These are phyloP conservation scores for Gymnogyps californianus DNA, from an alignment of 2,113 vertebrate genomes.

Conservation along the genomic window DNA sequence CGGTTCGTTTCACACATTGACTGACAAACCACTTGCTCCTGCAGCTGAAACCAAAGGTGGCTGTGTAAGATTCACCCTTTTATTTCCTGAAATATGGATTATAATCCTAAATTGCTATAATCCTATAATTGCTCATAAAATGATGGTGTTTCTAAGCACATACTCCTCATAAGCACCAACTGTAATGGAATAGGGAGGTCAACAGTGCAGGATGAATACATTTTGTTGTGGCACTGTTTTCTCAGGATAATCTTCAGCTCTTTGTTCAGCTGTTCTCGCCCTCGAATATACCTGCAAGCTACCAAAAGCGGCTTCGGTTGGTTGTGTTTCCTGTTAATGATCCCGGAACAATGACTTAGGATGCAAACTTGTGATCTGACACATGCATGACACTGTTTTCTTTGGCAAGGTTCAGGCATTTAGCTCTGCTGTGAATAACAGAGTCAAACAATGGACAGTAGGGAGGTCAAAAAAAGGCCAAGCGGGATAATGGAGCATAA, in stretches of 20 bases:
- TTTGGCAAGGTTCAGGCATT: constrained; percentile 13
- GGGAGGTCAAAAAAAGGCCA: constrained; percentile 34
- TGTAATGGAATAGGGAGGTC: not conserved
- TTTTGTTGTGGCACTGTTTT: not conserved
- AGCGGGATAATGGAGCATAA: not conserved
- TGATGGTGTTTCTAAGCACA: not conserved
- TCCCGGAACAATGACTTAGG: not conserved
- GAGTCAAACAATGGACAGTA: constrained; percentile 23
- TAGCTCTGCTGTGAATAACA: constrained; percentile 11
- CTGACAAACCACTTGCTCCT: not conserved
- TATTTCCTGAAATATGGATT: not conserved
- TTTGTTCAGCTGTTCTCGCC: not conserved
- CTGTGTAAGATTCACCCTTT: not conserved
- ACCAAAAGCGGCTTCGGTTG: not conserved
- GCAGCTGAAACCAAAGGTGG: not conserved
- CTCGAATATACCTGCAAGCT: not conserved
- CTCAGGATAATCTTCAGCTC: not conserved
- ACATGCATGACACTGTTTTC: not conserved
- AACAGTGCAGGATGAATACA: not conserved
- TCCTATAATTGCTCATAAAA: not conserved
- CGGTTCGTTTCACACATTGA: not conserved
- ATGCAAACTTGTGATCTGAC: not conserved
- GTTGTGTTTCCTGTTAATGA: constrained; percentile 5
- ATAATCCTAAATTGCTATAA: not conserved
- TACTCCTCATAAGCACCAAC: not conserved